A percentile compares a stretch with the other conserved stretches of the same genome.
phyloP scores from a whole-genome alignment of 2,113 vertebrate species.

The Pantherophis guttatus region DNA sequence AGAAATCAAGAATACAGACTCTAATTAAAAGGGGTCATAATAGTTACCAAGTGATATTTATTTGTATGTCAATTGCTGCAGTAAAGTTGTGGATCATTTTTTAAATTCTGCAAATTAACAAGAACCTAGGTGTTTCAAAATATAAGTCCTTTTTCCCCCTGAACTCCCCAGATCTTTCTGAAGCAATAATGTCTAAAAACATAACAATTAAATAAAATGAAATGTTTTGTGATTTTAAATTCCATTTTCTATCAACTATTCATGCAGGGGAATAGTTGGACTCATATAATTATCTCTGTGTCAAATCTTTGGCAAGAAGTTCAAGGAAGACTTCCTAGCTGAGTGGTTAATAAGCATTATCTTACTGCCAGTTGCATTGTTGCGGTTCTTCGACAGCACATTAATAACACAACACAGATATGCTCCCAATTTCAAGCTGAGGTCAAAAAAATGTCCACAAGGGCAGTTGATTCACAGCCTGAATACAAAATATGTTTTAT shows the following conservation, averaged over 20 bases:
- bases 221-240: conserved; percentile 3
- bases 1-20: fast-evolving
- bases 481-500: background rate
- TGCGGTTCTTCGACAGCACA: conserved; percentile 10
- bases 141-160: background rate
- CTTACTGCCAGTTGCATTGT: conserved; percentile 11
- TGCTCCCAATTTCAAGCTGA: background rate
- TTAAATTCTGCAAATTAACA: background rate
- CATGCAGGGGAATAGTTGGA: background rate
- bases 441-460: background rate
- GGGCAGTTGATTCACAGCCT: background rate
- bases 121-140: background rate
- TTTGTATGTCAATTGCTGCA: background rate
- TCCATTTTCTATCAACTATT: conserved; percentile 20
- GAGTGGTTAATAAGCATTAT: conserved; percentile 26
- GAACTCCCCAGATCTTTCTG: background rate
- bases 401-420: conserved; percentile 19
- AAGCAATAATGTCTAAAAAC: conserved; percentile 2
- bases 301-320: conserved; percentile 18
- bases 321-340: conserved; percentile 20
- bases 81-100: background rate
- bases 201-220: background rate
- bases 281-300: conserved; percentile 23
- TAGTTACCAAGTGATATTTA: background rate
- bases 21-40: background rate